These are phyloP conservation scores for Odontamblyopus lacepedii DNA, from an alignment of 2,797 vertebrate genomes.

Conservation along the genomic window DNA sequence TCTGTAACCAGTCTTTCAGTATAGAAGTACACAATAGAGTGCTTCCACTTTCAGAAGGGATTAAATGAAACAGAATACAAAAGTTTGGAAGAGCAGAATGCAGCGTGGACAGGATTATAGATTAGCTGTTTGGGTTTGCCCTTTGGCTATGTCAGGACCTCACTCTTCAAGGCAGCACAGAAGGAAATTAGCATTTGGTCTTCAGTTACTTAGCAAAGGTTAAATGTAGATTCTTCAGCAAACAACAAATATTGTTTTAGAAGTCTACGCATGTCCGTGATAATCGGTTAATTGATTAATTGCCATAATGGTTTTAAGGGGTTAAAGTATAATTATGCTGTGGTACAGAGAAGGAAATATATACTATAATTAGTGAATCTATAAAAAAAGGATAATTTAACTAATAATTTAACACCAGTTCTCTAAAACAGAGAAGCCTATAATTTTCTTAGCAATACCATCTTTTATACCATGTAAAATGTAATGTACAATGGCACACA, in stretches of 20 bases:
- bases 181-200: slow-evolving; percentile 62
- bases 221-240: slow-evolving; percentile 10
- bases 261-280: not conserved
- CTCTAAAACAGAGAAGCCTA: not conserved
- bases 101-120: slow-evolving; percentile 59
- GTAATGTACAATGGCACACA: too few species aligned
- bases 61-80: slow-evolving; percentile 45
- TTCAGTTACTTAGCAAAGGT: slow-evolving; percentile 55
- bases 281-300: not conserved
- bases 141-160: slow-evolving; percentile 57
- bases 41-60: slow-evolving; percentile 34
- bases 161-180: slow-evolving; percentile 44
- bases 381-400: too few species aligned
- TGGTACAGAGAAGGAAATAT: not conserved
- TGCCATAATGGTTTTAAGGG: not conserved
- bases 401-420: too few species aligned
- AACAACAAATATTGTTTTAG: not conserved
- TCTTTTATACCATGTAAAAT: too few species aligned
- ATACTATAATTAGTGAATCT: not conserved
- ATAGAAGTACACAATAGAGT: slow-evolving; percentile 9
- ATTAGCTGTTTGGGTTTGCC: slow-evolving; percentile 66
- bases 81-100: slow-evolving; percentile 17
- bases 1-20: not conserved
- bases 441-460: not conserved
- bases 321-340: not conserved